These are phyloP conservation scores for Leucosticte australis DNA, from an alignment of 2,113 vertebrate genomes.

Conservation along the genomic window DNA sequence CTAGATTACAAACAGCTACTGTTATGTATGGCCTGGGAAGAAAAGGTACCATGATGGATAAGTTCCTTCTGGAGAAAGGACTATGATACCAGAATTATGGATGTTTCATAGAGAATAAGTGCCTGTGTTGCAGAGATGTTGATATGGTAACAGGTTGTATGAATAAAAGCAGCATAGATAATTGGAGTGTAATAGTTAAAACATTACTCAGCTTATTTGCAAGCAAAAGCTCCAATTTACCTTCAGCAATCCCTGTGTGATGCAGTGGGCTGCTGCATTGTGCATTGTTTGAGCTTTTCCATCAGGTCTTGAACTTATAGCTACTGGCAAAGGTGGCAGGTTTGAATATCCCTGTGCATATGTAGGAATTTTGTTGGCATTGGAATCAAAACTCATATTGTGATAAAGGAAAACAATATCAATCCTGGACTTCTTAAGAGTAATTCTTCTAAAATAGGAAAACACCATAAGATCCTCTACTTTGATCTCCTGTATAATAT, in stretches of 20 bases:
- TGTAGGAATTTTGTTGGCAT: neutral
- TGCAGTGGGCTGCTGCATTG: rapidly evolving
- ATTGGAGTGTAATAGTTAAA: neutral
- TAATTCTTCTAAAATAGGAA: neutral
- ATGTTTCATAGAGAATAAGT: neutral
- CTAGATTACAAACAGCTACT: neutral
- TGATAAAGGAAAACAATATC: neutral
- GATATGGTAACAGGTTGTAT: neutral
- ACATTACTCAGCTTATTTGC: neutral
- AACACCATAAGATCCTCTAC: neutral
- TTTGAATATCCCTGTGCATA: neutral
- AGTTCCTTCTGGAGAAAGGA: neutral
- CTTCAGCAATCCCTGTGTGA: neutral
- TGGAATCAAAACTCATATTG: neutral
- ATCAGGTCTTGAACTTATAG: neutral
- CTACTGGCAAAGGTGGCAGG: neutral
- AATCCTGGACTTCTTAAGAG: neutral
- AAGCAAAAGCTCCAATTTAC: neutral
- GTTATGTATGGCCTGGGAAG: neutral
- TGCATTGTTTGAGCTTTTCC: neutral
- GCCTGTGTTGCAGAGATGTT: neutral
- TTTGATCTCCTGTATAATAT: neutral
- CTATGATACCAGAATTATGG: neutral
- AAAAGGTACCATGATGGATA: neutral
- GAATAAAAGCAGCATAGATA: neutral